Base-by-base conservation (phyloP, 92 coral and sea anemone species). In the Meandrina meandrites region DNA sequence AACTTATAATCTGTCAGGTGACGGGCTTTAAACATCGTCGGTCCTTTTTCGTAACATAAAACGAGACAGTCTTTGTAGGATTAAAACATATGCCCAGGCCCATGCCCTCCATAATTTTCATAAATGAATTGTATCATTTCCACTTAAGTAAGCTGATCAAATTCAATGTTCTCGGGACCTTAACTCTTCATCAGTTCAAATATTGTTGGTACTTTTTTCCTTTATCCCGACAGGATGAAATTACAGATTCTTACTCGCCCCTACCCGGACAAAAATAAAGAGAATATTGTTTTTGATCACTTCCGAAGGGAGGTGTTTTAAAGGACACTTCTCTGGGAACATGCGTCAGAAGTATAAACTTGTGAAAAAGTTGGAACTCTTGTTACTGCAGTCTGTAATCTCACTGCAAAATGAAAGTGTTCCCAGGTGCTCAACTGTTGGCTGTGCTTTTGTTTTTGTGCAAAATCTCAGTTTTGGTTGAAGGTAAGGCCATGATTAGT, bases 401-500 rank as follows among this genome's bases (percentile, higher is more conserved):
- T 22, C 24, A 6, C 78, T 31, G 48, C 37, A 32, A 83, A 34
- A 84, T 84, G 87, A 15, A 58, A 54, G 58, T 40, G 56, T 74
- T 58, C n/a, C 66, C 37, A 40, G 11, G 80, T 35, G n/a, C n/a
- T 12, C 51, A 35, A 42, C 0, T 75, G 34, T 54, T 84, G 40
- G 73, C 74, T 15, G 36, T 28, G 42, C 79, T 57, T 73, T 35
- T 84, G 8, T 30, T 74, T 18, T 36, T 84, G 70, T 56, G 80
- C 34, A 19, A 30, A 27, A 9, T 56, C 22, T 12, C 68, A 6
- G 0, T 32, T 50, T 12, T 73, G 45, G 73, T 34, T 73, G 71
- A 83, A 83, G 87, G 87, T 74, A 73, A 51, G 87, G 3, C 24
- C 51, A 10, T 60, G 68, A 56, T 56, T 3, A 66, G 1, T 66